Evolutionary conservation across 2,113 vertebrate genomes (phyloP).

Genomic region (Platysternon megacephalum): DNA sequence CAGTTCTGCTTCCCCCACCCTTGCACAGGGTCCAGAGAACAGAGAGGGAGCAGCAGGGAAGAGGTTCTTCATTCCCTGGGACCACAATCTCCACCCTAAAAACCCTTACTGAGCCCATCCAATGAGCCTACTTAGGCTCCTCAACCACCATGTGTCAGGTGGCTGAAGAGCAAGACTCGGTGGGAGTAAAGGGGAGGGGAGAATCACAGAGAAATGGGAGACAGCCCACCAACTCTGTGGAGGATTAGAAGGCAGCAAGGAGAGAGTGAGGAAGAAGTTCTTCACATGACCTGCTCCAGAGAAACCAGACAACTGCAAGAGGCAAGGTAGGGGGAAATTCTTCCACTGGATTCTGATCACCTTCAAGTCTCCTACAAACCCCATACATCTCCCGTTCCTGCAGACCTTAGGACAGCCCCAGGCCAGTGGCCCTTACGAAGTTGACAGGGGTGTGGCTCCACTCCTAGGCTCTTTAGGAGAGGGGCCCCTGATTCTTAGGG

Average conservation of each 20-base stretch:
- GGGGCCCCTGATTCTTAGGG: background rate
- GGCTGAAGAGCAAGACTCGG: background rate
- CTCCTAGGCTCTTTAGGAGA: background rate
- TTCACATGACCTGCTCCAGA: background rate
- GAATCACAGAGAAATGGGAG: background rate
- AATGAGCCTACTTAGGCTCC: background rate
- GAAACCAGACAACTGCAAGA: background rate
- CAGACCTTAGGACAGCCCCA: background rate
- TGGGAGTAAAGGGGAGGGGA: background rate
- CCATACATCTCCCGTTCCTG: background rate
- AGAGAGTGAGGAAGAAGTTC: background rate
- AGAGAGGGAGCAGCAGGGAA: too few relatives aligned
- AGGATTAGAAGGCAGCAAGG: background rate
- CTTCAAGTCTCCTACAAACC: background rate
- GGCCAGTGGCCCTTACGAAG: background rate
- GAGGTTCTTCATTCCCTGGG: too few relatives aligned
- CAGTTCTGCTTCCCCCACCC: too few relatives aligned
- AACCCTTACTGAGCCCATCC: too few relatives aligned
- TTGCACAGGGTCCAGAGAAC: too few relatives aligned
- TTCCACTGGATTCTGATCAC: background rate
- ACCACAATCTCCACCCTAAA: too few relatives aligned
- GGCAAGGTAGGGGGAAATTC: background rate
- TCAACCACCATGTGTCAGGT: background rate
- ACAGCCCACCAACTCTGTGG: background rate
- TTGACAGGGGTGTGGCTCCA: background rate